Percentiles rank a stretch among this genome's conserved stretches.
phyloP scores from a whole-genome alignment of 1,140 invertebrate genomes.

The Drusus annulatus region DNA sequence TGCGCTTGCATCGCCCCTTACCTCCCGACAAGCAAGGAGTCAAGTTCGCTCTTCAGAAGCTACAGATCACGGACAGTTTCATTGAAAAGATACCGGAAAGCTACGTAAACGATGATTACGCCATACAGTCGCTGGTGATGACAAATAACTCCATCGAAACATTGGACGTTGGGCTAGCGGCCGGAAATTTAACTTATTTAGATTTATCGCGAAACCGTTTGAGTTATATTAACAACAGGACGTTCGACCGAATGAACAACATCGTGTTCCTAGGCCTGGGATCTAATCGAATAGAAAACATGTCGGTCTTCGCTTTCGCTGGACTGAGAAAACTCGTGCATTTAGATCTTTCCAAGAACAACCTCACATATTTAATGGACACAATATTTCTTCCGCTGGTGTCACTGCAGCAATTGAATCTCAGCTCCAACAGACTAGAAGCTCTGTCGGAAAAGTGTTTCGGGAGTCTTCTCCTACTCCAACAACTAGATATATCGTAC shows the following conservation, averaged over 20 bases:
- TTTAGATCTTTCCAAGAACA: conserved; percentile 76
- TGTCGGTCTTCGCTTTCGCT: conserved; percentile 67
- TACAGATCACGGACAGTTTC: conserved; percentile 52
- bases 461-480: conserved; percentile 76
- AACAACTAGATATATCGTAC: conserved; percentile 86
- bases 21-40: not conserved
- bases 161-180: conserved; percentile 62
- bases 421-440: conserved; percentile 79
- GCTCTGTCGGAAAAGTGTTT: conserved; percentile 74
- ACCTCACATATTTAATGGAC: conserved; percentile 74
- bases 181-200: conserved; percentile 64
- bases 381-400: conserved; percentile 73
- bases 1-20: conserved; percentile 58
- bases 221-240: conserved; percentile 61
- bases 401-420: conserved; percentile 79
- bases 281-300: conserved; percentile 64
- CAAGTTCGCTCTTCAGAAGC: conserved; percentile 15
- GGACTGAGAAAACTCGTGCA: conserved; percentile 70
- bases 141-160: conserved; percentile 65
- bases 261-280: conserved; percentile 63
- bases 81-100: conserved; percentile 47
- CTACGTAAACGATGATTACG: conserved; percentile 61
- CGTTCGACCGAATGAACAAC: conserved; percentile 65
- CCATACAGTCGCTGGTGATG: conserved; percentile 63
- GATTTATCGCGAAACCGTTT: conserved; percentile 67